Conservation (phyloP, 2,797 vertebrate species). For the Bradypodion pumilum region DNA sequence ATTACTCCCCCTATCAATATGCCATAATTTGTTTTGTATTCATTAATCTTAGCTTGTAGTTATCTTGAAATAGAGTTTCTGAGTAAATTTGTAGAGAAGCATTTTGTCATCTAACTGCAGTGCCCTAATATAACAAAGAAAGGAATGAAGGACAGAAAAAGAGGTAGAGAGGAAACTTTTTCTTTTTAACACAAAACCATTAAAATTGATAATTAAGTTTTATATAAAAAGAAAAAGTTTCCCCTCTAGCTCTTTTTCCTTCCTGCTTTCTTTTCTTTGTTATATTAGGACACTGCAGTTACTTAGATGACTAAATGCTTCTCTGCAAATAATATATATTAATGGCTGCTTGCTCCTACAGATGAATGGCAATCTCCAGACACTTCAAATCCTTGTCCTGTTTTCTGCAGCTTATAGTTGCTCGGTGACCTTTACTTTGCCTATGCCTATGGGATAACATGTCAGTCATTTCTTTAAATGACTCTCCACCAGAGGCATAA, state of each 20-base stretch:
- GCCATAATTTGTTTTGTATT: neutral
- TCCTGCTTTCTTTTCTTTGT: neutral
- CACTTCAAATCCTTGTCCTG: neutral
- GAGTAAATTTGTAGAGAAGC: neutral
- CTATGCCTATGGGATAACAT: constrained; percentile 43
- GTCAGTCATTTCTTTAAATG: constrained; percentile 34
- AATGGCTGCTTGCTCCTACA: constrained; percentile 5
- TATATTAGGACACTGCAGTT: accelerated
- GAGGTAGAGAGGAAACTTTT: neutral
- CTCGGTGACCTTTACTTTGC: constrained; percentile 55
- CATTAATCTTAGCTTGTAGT: neutral
- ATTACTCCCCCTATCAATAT: neutral
- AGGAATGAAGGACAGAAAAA: neutral
- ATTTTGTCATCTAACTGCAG: neutral
- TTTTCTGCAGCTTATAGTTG: constrained; percentile 34
- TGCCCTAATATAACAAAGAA: accelerated
- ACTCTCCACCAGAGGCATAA: neutral
- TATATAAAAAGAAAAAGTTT: neutral
- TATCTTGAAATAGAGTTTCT: neutral
- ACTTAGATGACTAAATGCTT: neutral
- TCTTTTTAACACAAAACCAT: neutral
- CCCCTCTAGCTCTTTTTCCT: neutral
- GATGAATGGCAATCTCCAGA: neutral
- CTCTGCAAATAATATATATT: neutral
- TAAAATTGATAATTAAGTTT: constrained; percentile 27